Conservation (phyloP, 2,888 invertebrate species). For the Spilosoma lubricipeda region DNA sequence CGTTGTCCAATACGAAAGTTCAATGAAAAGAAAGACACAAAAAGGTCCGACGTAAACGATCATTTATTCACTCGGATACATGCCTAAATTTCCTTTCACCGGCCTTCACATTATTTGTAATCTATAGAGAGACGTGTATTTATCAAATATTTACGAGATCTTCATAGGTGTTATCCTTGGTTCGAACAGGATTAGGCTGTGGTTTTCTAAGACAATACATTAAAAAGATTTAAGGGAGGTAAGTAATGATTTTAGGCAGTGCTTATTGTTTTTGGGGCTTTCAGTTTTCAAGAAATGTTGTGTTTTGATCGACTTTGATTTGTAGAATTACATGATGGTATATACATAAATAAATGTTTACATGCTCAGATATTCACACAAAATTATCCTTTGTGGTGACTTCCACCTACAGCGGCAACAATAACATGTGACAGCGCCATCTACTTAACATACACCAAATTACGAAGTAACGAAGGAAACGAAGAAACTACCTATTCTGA, state of each 20-base stretch:
- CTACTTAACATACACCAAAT: too few relatives aligned
- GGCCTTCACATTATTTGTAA: slow-evolving; percentile 37
- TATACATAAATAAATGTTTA: background rate
- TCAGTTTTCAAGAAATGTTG: background rate
- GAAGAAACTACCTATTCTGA: too few relatives aligned
- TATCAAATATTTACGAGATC: slow-evolving; percentile 49
- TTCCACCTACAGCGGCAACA: too few relatives aligned
- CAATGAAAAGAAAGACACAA: slow-evolving; percentile 26
- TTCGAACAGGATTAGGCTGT: slow-evolving; percentile 39
- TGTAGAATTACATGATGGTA: background rate
- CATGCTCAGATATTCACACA: background rate
- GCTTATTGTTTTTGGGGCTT: background rate
- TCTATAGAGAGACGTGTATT: slow-evolving; percentile 42
- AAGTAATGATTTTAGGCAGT: background rate
- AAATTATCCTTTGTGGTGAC: too few relatives aligned
- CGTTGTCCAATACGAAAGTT: slow-evolving; percentile 13
- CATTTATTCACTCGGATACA: slow-evolving; percentile 45
- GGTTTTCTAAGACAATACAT: slow-evolving; percentile 41
- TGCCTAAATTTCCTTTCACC: slow-evolving; percentile 24
- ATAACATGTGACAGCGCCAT: too few relatives aligned
- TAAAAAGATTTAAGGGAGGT: slow-evolving; percentile 38
- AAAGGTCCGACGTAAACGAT: slow-evolving; percentile 27
- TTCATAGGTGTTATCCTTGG: slow-evolving; percentile 47
- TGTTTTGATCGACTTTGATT: background rate
- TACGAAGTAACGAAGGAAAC: too few relatives aligned